Percentiles rank a stretch among this genome's conserved stretches.
phyloP scores from a whole-genome alignment of 2,888 invertebrate genomes.

The Ophioninae sp. region DNA sequence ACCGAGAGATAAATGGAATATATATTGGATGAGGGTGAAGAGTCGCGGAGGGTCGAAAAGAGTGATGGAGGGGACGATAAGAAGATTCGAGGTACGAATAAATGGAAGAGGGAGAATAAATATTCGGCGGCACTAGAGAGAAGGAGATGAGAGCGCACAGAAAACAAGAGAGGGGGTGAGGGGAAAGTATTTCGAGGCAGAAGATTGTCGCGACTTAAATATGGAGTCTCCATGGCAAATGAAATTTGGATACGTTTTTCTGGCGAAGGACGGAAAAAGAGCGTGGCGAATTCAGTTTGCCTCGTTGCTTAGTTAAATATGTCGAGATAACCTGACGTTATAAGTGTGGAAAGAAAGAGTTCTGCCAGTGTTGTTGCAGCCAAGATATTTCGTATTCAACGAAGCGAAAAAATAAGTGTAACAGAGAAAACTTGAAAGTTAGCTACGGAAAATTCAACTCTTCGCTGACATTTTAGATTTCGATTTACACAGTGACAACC shows the following conservation, averaged over 20 bases:
- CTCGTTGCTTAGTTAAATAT: constrained; percentile 24
- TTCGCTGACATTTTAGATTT: not conserved
- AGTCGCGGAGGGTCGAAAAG: constrained; percentile 7
- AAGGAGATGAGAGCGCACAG: not conserved
- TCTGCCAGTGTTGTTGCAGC: not conserved
- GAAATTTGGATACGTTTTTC: constrained; percentile 65
- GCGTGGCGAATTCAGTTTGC: constrained; percentile 2
- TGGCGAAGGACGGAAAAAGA: constrained; percentile 36
- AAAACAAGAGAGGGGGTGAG: not conserved
- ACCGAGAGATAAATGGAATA: constrained; percentile 2
- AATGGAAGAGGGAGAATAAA: not conserved
- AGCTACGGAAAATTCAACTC: not conserved
- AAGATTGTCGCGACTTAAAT: constrained; percentile 54
- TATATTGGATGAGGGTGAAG: not conserved
- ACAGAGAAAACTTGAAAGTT: not conserved
- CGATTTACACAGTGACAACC: not conserved
- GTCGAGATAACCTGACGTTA: constrained; percentile 21
- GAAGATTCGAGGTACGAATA: constrained; percentile 21
- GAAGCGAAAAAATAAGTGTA: not conserved
- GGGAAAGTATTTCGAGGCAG: constrained; percentile 24
- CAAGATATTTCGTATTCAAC: not conserved
- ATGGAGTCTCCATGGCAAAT: constrained; percentile 59
- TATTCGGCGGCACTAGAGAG: constrained; percentile 2
- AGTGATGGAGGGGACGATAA: constrained; percentile 30
- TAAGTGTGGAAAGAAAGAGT: not conserved